Evolutionary conservation across 2,888 invertebrate genomes (phyloP).

Genomic region (Lottia gigantea): DNA sequence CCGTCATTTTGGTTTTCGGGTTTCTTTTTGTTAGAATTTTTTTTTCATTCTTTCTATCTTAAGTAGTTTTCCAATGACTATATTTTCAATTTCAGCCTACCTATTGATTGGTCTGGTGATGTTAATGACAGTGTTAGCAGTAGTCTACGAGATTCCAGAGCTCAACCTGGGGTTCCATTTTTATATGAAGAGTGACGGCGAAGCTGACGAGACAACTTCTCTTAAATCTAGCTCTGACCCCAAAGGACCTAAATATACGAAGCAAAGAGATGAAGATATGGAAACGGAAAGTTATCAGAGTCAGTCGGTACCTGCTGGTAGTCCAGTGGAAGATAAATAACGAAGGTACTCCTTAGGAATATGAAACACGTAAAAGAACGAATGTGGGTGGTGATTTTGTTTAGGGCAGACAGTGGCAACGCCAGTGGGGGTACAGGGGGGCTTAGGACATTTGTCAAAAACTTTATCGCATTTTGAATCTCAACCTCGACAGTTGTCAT

Average conservation of each 20-base stretch:
- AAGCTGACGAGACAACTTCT: constrained; percentile 68
- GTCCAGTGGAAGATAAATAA: neutral
- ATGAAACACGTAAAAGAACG: too few species aligned
- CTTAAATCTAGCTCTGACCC: constrained; percentile 37
- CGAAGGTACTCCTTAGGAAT: neutral
- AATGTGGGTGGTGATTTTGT: too few species aligned
- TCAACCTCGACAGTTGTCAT: too few species aligned
- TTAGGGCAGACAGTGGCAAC: too few species aligned
- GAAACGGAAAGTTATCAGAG: constrained; percentile 30
- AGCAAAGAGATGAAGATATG: constrained; percentile 50
- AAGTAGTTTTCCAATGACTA: too few species aligned
- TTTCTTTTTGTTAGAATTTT: too few species aligned
- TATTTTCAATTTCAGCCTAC: constrained; percentile 75
- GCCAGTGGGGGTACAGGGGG: too few species aligned
- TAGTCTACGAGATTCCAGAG: constrained; percentile 90
- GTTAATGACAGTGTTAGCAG: constrained; percentile 85
- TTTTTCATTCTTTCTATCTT: too few species aligned
- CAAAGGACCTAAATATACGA: constrained; percentile 51
- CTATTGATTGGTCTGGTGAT: constrained; percentile 83
- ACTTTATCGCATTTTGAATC: too few species aligned
- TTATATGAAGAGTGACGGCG: constrained; percentile 74
- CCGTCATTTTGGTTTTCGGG: too few species aligned
- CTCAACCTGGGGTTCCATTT: constrained; percentile 85
- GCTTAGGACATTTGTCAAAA: too few species aligned
- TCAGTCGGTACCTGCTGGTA: constrained; percentile 1